phyloP scores from a whole-genome alignment of 2,113 vertebrate species.

The Piaya cayana region DNA sequence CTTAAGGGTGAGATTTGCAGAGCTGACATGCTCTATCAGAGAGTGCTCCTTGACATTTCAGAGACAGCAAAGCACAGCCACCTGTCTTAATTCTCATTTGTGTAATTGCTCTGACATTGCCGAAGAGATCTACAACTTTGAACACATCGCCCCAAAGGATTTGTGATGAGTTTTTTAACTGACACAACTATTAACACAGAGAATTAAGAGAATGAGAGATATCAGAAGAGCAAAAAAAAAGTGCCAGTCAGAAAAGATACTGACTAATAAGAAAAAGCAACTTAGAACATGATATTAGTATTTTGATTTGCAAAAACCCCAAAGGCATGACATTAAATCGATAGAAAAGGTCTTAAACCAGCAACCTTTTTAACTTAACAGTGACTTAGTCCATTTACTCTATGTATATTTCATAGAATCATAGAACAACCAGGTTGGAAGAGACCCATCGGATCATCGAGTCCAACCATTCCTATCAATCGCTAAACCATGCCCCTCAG shows the following conservation, averaged over 20 bases:
- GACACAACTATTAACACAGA: not conserved
- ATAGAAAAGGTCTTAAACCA: not conserved
- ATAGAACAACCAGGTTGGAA: no score
- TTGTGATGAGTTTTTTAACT: not conserved
- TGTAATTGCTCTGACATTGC: not conserved
- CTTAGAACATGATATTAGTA: not conserved
- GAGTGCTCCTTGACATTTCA: not conserved
- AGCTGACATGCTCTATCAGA: not conserved
- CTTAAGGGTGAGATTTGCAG: not conserved
- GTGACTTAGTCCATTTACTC: not conserved
- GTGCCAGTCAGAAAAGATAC: not conserved
- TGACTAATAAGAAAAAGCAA: not conserved
- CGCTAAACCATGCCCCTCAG: no score
- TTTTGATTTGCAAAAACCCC: not conserved
- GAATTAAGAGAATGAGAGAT: not conserved
- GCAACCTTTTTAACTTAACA: not conserved
- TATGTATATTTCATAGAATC: no score
- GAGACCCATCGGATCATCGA: no score
- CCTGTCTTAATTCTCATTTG: not conserved
- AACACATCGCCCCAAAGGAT: not conserved
- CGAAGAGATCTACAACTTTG: not conserved
- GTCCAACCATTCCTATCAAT: no score
- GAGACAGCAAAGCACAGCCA: fast-evolving
- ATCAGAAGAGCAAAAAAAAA: not conserved
- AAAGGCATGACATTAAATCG: not conserved